Conservation (phyloP, 2,888 invertebrate genomes). For the Chydorus sphaericus region DNA sequence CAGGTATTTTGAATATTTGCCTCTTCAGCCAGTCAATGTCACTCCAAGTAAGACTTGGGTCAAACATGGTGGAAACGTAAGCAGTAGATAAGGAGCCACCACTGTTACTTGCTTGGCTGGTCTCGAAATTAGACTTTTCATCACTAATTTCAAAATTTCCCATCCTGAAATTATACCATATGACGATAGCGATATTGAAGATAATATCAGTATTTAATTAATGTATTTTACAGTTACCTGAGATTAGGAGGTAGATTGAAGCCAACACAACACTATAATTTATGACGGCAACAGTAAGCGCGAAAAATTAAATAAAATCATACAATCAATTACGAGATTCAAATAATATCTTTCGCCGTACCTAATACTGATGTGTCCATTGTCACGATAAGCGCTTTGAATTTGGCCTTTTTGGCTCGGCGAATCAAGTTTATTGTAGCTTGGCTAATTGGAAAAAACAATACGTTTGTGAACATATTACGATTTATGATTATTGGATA, state of each 20-base stretch:
- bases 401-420: slow-evolving; percentile 70
- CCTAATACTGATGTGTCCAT: slow-evolving; percentile 83
- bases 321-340: no score
- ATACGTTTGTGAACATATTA: no score
- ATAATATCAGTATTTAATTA: background rate
- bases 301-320: no score
- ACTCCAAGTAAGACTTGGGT: slow-evolving; percentile 65
- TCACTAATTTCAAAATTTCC: background rate
- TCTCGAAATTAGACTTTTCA: no score
- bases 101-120: background rate
- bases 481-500: no score
- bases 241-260: slow-evolving; percentile 68
- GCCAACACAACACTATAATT: no score
- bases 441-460: slow-evolving; percentile 32
- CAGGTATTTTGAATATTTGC: no score
- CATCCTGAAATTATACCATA: no score
- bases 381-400: slow-evolving; percentile 69
- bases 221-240: slow-evolving; percentile 36
- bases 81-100: slow-evolving; percentile 21
- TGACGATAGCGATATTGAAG: no score
- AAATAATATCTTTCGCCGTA: no score
- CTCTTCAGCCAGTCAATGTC: slow-evolving; percentile 72
- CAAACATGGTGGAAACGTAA: no score
- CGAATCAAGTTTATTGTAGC: slow-evolving; percentile 53
- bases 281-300: no score